These are phyloP conservation scores for Neomonachus schauinslandi DNA, from an alignment of 2,113 vertebrate genomes.

Conservation along the genomic window DNA sequence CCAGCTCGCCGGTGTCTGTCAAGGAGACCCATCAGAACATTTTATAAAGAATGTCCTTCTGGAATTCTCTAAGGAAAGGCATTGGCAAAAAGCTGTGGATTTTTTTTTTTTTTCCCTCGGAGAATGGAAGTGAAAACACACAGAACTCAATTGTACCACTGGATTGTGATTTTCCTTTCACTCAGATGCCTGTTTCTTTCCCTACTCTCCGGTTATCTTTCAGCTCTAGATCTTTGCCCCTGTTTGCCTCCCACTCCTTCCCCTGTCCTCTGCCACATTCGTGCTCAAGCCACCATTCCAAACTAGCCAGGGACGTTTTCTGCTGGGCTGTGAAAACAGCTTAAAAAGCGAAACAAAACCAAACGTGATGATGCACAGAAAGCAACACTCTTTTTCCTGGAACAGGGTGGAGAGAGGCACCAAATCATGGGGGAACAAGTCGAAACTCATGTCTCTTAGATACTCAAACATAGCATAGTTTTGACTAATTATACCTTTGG, in stretches of 20 bases:
- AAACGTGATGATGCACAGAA: no score
- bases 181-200: neutral
- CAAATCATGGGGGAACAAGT: neutral
- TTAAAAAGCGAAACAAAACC: neutral
- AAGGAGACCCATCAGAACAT: neutral
- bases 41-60: neutral
- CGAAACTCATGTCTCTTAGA: neutral
- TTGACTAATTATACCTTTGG: neutral
- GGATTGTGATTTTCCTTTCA: neutral
- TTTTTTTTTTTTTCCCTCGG: neutral
- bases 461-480: neutral
- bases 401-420: neutral
- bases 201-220: neutral
- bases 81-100: neutral
- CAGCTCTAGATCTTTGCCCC: neutral
- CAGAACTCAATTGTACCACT: accelerated
- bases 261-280: neutral
- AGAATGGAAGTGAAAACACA: neutral
- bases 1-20: neutral
- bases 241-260: accelerated
- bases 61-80: neutral
- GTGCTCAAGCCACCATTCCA: neutral
- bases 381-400: neutral
- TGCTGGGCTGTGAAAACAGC: neutral
- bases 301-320: neutral